Evolutionary conservation across 2,888 invertebrate species (phyloP).

Genomic region (Drosophila helvetica): DNA sequence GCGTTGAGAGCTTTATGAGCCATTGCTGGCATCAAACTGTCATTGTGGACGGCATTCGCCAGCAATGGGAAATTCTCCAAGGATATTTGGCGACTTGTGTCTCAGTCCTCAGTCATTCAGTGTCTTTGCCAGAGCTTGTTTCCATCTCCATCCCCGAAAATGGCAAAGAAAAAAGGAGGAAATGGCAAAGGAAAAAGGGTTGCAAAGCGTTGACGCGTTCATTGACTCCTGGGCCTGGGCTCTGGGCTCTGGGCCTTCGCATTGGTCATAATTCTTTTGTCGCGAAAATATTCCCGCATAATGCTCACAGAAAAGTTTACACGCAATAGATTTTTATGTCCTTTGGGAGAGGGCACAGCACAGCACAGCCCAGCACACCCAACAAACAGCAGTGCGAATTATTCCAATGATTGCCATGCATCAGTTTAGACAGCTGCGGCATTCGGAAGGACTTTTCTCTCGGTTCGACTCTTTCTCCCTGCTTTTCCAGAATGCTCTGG

Average conservation of each 20-base stretch:
- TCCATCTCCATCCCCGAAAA: conserved; percentile 46
- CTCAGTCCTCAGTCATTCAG: not conserved
- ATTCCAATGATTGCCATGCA: conserved; percentile 47
- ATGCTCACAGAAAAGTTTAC: conserved; percentile 70
- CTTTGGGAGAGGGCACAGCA: conserved; percentile 53
- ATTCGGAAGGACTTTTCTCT: not conserved
- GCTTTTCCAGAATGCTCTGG: conserved; percentile 85
- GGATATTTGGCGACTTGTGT: conserved; percentile 45
- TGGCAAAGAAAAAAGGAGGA: conserved; percentile 4
- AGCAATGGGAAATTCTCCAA: conserved; percentile 32
- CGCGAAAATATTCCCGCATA: conserved; percentile 54
- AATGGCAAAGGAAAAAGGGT: conserved; percentile 55
- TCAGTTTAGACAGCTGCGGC: conserved; percentile 45
- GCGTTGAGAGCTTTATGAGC: conserved; percentile 80
- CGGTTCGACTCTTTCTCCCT: not conserved
- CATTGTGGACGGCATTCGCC: conserved; percentile 53
- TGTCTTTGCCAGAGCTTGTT: conserved; percentile 37
- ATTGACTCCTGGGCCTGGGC: conserved; percentile 52
- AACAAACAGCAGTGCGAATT: conserved; percentile 29
- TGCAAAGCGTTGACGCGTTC: conserved; percentile 55
- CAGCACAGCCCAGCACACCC: conserved; percentile 7
- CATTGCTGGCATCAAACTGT: conserved; percentile 81
- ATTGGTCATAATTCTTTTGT: conserved; percentile 64
- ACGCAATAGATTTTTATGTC: conserved; percentile 81
- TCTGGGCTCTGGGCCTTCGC: conserved; percentile 19